Evolutionary conservation across 2,797 vertebrate species (phyloP).

Genomic region (Gymnothorax reevesii): DNA sequence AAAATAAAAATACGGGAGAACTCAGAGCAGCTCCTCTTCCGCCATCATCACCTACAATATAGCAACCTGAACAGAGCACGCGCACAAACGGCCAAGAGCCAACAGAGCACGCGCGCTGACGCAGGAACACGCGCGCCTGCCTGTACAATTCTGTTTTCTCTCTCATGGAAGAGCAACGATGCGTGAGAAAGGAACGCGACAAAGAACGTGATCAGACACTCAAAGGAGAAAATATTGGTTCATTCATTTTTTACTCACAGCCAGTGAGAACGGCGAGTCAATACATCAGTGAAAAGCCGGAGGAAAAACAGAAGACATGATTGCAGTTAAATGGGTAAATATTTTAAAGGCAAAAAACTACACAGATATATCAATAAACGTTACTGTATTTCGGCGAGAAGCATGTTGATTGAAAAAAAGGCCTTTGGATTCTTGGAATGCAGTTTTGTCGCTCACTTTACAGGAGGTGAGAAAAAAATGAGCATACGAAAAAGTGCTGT

Average conservation of each 20-base stretch:
- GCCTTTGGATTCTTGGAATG: not conserved
- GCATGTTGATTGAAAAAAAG: not conserved
- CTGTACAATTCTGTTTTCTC: conserved; percentile 19
- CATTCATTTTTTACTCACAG: not conserved
- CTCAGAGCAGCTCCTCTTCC: conserved; percentile 79
- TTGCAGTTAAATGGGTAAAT: not conserved
- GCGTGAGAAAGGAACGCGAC: conserved; percentile 17
- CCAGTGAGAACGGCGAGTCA: not conserved
- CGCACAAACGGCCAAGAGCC: conserved; percentile 62
- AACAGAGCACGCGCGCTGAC: conserved; percentile 64
- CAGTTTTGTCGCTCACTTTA: not conserved
- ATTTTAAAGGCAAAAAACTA: not conserved
- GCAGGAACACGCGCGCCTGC: conserved; percentile 67
- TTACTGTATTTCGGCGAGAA: not conserved
- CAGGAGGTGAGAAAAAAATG: not conserved
- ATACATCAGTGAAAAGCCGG: not conserved
- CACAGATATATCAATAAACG: not conserved
- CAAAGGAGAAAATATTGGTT: not conserved
- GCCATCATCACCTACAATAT: conserved; percentile 82
- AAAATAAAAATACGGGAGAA: conserved; percentile 66
- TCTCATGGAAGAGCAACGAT: conserved; percentile 13
- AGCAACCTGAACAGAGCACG: conserved; percentile 77
- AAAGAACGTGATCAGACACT: not conserved
- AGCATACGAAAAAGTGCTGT: not conserved
- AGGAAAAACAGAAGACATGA: not conserved